Evolutionary conservation across 2,888 invertebrate species (phyloP), one percentile per base, ranked within the genome.

Genomic region (Hybos culiciformis): DNA sequence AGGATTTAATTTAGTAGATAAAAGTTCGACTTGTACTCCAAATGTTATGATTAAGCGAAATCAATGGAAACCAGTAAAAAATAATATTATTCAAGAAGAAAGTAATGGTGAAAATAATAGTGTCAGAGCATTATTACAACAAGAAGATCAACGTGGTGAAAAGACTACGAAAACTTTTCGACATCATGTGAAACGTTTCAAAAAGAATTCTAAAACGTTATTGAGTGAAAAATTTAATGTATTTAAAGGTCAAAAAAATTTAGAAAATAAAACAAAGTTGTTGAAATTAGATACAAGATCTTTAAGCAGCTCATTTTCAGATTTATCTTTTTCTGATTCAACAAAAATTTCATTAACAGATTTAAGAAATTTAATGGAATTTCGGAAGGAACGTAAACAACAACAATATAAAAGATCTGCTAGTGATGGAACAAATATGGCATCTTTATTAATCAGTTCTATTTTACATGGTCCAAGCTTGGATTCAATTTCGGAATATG

Each of bases 361-460:
- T 49, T 59, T 70, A 5, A 65, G 66, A 46, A 67, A 48, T 17
- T 36, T 64, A 24, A 68, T 70, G 45, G 60, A 48, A 7, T 19
- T 50, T 5, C 63, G 45, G 58, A 50, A 44, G 38, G 23, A 34
- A 11, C 41, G 8, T 2, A 42, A 42, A 7, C 34, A 24, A 36
- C 34, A 64, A 66, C 46, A 59, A 44, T 44, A 44, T 39, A 46
- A 46, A 38, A 45, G 53, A 5, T 50, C 54, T 18, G 47, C 51
- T 40, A 73, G 70, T 26, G 70, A 72, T 51, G 72, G 71, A 2
- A 72, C 73, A 41, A 72, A 74, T 2, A 78, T 81, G 72, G 78
- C 78, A 1, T 75, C 79, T 12, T 67, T 79, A 37, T 62, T 81
- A 15, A 79, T 80, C 8, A 68, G 76, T 47, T 78, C 79, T 3